These are phyloP conservation scores for Ciconia maguari DNA, from an alignment of 2,113 vertebrate genomes.

Conservation along the genomic window DNA sequence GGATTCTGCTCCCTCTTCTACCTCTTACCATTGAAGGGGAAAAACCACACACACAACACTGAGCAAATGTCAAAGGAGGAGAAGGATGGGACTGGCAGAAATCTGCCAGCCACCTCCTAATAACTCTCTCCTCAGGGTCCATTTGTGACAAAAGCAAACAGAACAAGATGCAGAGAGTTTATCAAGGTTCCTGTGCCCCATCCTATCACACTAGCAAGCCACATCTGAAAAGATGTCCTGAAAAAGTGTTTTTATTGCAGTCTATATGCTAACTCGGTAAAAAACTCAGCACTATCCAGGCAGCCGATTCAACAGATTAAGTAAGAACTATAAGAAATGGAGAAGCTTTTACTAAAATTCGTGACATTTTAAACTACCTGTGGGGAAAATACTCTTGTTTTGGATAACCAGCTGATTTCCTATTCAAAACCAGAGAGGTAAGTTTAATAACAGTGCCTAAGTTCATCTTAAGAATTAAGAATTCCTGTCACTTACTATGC, in stretches of 20 bases:
- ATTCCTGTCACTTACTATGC: background rate
- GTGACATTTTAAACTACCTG: background rate
- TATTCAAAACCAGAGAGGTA: background rate
- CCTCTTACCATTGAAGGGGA: background rate
- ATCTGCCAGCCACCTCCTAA: background rate
- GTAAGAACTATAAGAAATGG: background rate
- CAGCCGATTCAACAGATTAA: background rate
- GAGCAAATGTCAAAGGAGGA: background rate
- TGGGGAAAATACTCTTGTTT: background rate
- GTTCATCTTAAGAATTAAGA: background rate
- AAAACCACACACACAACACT: background rate
- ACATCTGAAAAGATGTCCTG: background rate
- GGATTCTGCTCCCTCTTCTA: background rate
- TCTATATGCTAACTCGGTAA: background rate
- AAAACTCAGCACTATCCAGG: background rate
- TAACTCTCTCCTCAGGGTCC: background rate
- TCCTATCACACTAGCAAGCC: background rate
- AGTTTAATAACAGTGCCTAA: background rate
- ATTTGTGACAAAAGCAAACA: background rate
- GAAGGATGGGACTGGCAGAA: background rate
- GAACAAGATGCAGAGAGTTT: background rate
- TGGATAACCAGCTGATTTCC: background rate
- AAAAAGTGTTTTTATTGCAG: background rate
- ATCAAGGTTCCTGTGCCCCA: background rate
- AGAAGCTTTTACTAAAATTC: background rate